Conservation (phyloP, 1,140 invertebrate species). For the Trichonephila inaurata region DNA sequence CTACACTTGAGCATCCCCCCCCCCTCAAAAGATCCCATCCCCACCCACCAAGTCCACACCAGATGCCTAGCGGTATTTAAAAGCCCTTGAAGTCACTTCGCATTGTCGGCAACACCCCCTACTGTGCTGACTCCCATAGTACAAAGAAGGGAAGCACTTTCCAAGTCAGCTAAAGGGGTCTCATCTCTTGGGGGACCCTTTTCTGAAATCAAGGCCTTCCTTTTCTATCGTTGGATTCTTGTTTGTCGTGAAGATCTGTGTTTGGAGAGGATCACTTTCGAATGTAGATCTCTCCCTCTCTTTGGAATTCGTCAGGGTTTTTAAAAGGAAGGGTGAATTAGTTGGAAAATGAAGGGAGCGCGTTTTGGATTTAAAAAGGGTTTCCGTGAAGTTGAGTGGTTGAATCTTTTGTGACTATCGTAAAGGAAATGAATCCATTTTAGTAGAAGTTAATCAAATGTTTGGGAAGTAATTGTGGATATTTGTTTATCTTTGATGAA, state of each 20-base stretch:
- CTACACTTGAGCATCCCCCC: neutral
- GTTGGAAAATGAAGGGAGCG: neutral
- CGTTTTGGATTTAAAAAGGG: too few relatives aligned
- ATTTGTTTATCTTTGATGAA: too few relatives aligned
- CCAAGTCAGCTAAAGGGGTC: slow-evolving; percentile 10
- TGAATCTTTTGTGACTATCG: too few relatives aligned
- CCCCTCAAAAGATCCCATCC: neutral
- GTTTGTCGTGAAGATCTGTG: neutral
- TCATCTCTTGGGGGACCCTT: neutral
- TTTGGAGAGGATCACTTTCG: neutral
- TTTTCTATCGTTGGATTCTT: neutral
- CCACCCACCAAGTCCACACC: neutral
- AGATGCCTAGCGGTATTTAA: neutral
- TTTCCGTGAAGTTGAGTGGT: too few relatives aligned
- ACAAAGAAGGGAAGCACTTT: neutral
- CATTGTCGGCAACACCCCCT: slow-evolving; percentile 8
- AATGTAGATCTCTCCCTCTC: neutral
- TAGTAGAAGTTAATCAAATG: too few relatives aligned
- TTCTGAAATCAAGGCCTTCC: neutral
- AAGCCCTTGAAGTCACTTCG: neutral
- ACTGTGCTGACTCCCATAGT: neutral
- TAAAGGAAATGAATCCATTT: too few relatives aligned
- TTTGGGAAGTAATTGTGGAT: too few relatives aligned
- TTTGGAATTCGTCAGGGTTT: too few relatives aligned
- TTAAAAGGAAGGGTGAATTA: neutral